Evolutionary conservation across 2,888 invertebrate species (phyloP).

Genomic region (Anodontia alba): DNA sequence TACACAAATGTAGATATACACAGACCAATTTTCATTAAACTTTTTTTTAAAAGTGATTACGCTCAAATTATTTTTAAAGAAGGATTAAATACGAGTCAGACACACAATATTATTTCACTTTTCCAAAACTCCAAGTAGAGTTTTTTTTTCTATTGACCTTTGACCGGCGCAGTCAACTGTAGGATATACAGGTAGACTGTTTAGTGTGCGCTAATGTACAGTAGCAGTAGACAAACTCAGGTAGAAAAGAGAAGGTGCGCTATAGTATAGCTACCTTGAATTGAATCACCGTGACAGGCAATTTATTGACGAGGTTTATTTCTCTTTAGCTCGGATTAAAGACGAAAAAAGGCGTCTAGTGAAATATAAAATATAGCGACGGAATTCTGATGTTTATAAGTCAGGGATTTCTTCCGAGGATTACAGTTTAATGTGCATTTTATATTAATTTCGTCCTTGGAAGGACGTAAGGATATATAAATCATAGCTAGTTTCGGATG

Average conservation of each 20-base stretch:
- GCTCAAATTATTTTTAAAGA: too few species aligned
- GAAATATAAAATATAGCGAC: conserved; percentile 4
- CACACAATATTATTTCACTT: background rate
- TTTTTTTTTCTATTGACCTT: background rate
- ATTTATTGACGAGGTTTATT: background rate
- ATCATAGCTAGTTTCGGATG: background rate
- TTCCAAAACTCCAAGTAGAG: background rate
- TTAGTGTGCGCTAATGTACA: conserved; percentile 3
- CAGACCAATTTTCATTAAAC: too few species aligned
- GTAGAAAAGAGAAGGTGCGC: background rate
- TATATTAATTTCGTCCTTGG: background rate
- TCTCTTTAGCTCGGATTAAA: conserved; percentile 7
- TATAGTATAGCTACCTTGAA: too few species aligned
- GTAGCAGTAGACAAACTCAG: background rate
- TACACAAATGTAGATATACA: too few species aligned
- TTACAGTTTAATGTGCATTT: background rate
- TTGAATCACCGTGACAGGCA: background rate
- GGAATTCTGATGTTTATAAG: background rate
- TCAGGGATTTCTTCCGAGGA: background rate
- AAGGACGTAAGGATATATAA: background rate
- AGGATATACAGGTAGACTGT: background rate
- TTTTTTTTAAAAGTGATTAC: too few species aligned
- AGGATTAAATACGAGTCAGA: too few species aligned
- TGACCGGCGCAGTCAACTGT: conserved; percentile 1
- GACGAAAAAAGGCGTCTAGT: background rate